phyloP scores from a whole-genome alignment of 2,888 invertebrate genomes.

The Thecophora atra region DNA sequence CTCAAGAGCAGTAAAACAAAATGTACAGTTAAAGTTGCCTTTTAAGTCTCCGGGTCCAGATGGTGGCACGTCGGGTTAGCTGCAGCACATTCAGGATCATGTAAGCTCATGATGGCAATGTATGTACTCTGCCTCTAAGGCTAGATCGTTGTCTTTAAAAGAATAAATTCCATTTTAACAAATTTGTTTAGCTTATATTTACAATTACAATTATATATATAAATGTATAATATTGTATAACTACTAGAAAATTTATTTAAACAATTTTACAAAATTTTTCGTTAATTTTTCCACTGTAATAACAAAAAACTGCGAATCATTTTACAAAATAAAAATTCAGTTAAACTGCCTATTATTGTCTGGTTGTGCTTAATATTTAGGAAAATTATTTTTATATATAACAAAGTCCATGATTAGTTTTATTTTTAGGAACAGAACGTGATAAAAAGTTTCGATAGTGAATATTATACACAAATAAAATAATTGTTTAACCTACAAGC shows the following conservation, averaged over 20 bases:
- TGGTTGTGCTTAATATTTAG: conserved; percentile 42
- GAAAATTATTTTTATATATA: conserved; percentile 8
- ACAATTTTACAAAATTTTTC: not conserved
- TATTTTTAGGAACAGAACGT: not conserved
- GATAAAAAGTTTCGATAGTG: not conserved
- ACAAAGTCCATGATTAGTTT: not conserved
- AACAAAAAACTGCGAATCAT: conserved; percentile 16
- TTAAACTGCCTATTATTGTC: conserved; percentile 45
- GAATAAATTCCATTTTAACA: not conserved
- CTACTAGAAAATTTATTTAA: not conserved
- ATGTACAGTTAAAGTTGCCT: too few species aligned
- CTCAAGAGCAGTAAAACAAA: too few species aligned
- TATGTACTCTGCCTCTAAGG: too few species aligned
- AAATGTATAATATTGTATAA: not conserved
- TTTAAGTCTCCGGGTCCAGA: too few species aligned
- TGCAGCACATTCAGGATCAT: too few species aligned
- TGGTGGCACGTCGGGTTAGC: too few species aligned
- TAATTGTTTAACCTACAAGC: not conserved
- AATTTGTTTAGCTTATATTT: not conserved
- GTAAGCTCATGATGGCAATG: too few species aligned
- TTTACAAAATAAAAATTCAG: conserved; percentile 20
- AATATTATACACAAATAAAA: not conserved
- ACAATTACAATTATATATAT: not conserved
- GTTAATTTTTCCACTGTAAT: not conserved
- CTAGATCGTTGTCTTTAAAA: too few species aligned